These are phyloP conservation scores for Carcina quercana DNA, from an alignment of 2,888 invertebrate species.

Conservation along the genomic window DNA sequence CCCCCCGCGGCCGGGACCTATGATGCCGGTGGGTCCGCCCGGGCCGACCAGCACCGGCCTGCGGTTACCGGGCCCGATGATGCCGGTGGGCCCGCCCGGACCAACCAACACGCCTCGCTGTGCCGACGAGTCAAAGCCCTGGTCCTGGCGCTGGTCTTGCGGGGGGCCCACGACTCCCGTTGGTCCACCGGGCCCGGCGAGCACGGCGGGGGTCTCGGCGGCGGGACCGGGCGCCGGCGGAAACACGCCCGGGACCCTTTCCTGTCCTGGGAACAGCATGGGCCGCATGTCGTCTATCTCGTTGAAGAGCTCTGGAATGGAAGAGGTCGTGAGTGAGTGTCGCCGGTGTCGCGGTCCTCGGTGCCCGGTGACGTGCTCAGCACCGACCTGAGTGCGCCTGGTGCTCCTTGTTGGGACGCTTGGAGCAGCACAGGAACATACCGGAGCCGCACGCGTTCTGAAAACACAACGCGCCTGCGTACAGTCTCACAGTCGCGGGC, in stretches of 20 bases:
- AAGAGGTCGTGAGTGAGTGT: no score
- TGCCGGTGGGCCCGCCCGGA: slow-evolving; percentile 53
- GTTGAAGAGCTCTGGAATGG: slow-evolving; percentile 52
- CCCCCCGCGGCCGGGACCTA: slow-evolving; percentile 28
- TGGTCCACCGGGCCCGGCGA: slow-evolving; percentile 57
- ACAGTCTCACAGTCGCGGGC: no score
- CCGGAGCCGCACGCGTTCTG: slow-evolving; percentile 76
- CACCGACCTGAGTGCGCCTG: slow-evolving; percentile 38
- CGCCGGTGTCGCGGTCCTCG: no score
- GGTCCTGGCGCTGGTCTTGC: slow-evolving; percentile 9
- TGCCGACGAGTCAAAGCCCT: slow-evolving; percentile 10
- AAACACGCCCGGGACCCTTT: slow-evolving; percentile 29
- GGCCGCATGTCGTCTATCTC: slow-evolving; percentile 51
- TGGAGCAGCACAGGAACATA: slow-evolving; percentile 77
- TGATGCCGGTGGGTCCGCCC: slow-evolving; percentile 63
- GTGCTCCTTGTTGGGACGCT: slow-evolving; percentile 31
- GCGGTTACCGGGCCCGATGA: slow-evolving; percentile 22
- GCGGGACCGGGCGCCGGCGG: slow-evolving; percentile 24
- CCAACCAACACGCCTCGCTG: slow-evolving; percentile 37
- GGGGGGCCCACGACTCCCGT: slow-evolving; percentile 30
- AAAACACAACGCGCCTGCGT: slow-evolving; percentile 13
- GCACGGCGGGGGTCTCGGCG: slow-evolving; percentile 28
- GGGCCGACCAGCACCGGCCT: slow-evolving; percentile 46
- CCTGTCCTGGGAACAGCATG: slow-evolving; percentile 34
- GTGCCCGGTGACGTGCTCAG: no score